Conservation (phyloP, 2,797 vertebrate species). For the Falco berigora region DNA sequence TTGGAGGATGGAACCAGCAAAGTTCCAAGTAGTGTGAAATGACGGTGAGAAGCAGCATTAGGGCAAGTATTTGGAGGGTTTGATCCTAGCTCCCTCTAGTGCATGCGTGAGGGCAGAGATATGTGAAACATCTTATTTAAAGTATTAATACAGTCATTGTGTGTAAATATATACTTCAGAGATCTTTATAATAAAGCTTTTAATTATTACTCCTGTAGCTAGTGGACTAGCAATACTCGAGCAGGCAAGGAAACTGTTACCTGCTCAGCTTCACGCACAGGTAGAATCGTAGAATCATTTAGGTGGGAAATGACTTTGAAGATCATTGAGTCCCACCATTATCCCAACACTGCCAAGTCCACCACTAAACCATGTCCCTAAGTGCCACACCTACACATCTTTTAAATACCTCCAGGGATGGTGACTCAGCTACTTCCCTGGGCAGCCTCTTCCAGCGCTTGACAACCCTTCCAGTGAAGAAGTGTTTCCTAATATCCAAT, state of each 20-base stretch:
- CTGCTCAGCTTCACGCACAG: neutral
- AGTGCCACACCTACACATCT: neutral
- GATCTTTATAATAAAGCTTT: neutral
- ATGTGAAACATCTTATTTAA: neutral
- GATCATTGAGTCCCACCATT: accelerated
- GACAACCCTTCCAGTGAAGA: neutral
- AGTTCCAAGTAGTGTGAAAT: neutral
- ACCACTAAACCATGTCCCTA: neutral
- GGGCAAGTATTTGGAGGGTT: neutral
- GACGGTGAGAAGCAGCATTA: neutral
- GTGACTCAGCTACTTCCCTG: neutral
- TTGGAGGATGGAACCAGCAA: neutral
- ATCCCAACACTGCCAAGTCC: neutral
- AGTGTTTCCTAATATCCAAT: neutral
- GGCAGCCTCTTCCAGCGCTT: neutral
- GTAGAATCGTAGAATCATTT: neutral
- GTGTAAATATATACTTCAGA: neutral
- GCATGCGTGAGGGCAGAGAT: neutral
- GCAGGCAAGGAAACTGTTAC: neutral
- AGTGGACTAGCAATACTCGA: neutral
- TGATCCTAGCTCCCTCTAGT: constrained; percentile 57
- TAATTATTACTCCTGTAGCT: neutral
- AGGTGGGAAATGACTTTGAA: neutral
- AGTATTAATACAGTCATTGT: neutral
- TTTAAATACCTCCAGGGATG: neutral